phyloP scores from a whole-genome alignment of 1,140 invertebrate species.

The Eueides isabella region DNA sequence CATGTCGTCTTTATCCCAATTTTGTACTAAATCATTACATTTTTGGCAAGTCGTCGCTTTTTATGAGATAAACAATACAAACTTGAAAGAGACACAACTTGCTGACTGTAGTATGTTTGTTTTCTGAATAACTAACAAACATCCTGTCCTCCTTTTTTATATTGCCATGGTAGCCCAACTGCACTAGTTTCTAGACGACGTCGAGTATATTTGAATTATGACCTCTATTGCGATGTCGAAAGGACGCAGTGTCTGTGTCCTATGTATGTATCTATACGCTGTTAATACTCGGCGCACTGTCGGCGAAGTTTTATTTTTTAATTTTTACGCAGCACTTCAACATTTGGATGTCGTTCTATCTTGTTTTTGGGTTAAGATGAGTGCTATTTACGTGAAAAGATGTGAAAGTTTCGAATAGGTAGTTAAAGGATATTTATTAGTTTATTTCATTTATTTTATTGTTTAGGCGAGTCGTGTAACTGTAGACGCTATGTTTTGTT shows the following conservation, averaged over 20 bases:
- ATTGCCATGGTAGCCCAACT: conserved; percentile 4
- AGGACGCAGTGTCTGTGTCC: conserved; percentile 11
- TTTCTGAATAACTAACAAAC: background rate
- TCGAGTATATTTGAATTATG: conserved; percentile 13
- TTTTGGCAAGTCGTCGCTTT: background rate
- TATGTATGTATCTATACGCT: conserved; percentile 8
- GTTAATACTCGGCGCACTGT: background rate
- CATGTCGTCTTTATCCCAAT: background rate
- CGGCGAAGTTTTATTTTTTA: conserved; percentile 17
- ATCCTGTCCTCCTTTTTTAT: background rate
- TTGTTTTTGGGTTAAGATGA: conserved; percentile 27
- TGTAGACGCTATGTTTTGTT: too few species aligned
- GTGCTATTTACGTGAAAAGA: background rate
- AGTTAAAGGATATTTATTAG: background rate
- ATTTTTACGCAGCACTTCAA: conserved; percentile 31
- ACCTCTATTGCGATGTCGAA: conserved; percentile 26
- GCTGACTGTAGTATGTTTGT: background rate
- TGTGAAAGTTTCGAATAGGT: background rate
- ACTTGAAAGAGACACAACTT: background rate
- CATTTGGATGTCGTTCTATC: conserved; percentile 22
- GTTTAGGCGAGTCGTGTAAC: too few species aligned
- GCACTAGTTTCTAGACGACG: background rate
- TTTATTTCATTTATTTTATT: too few species aligned
- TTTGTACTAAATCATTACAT: too few species aligned
- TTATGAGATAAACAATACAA: background rate